Conservation (phyloP, 2,797 vertebrate genomes). For the Scolopax bukidnonensis region DNA sequence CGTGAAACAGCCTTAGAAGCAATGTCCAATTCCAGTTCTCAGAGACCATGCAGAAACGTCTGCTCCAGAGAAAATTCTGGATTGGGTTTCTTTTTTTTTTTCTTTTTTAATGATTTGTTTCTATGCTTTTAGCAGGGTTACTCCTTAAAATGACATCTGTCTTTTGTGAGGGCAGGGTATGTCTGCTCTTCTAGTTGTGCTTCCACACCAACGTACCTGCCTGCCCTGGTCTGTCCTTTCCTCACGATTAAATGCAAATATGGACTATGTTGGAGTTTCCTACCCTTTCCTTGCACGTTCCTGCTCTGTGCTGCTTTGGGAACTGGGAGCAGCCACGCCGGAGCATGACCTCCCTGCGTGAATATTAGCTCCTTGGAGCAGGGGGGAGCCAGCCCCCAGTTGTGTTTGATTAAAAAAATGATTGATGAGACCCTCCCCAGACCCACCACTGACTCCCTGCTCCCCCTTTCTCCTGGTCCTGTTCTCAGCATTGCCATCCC, state of each 20-base stretch:
- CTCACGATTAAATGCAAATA: constrained; percentile 55
- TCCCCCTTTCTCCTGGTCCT: background rate
- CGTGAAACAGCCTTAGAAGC: background rate
- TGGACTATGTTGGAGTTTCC: constrained; percentile 19
- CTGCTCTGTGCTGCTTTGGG: background rate
- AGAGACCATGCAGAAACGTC: background rate
- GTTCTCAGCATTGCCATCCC: background rate
- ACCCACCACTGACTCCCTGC: fast-evolving
- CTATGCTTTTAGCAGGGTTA: constrained; percentile 36
- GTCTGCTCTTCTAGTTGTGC: constrained; percentile 45
- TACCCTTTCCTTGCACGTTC: background rate
- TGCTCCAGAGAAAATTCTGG: constrained; percentile 30
- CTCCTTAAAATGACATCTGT: background rate
- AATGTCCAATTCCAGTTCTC: background rate
- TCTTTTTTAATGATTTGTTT: background rate
- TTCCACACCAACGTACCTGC: constrained; percentile 8
- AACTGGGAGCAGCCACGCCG: background rate
- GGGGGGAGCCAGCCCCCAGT: background rate
- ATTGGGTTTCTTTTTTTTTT: background rate
- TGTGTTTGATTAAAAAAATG: background rate
- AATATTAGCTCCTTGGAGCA: background rate
- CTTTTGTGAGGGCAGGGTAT: constrained; percentile 14
- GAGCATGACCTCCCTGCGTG: background rate
- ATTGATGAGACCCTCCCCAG: background rate
- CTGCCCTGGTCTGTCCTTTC: constrained; percentile 25